Evolutionary conservation across 2,113 vertebrate species (phyloP).

Genomic region (Acanthochromis polyacanthus): DNA sequence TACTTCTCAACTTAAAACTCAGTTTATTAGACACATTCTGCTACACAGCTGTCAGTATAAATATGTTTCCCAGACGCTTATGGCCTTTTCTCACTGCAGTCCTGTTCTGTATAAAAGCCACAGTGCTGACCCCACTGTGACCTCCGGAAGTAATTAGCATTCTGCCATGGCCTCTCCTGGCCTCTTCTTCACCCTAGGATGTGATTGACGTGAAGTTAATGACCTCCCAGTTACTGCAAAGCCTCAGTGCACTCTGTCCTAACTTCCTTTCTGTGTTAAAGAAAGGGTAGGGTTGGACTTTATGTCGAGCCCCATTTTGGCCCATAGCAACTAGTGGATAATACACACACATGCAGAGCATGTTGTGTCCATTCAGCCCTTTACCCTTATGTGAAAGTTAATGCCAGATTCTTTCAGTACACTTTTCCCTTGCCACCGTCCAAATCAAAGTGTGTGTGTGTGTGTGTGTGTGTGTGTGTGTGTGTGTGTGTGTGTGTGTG

Average conservation of each 20-base stretch:
- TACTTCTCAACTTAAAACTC: not conserved
- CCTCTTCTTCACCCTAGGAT: not conserved
- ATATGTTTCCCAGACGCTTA: not conserved
- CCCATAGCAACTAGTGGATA: not conserved
- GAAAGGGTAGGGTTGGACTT: not conserved
- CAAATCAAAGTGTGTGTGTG: no score
- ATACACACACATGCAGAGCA: no score
- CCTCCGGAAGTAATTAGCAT: slow-evolving; percentile 34
- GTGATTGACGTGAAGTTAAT: not conserved
- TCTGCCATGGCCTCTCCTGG: not conserved
- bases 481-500: not conserved
- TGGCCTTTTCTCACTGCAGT: not conserved
- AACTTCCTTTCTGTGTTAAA: not conserved
- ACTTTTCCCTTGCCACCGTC: no score
- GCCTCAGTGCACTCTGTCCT: not conserved
- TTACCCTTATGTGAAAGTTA: no score
- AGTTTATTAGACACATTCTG: not conserved
- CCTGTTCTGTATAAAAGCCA: not conserved
- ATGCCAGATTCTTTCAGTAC: no score
- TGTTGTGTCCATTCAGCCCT: no score
- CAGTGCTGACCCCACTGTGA: not conserved
- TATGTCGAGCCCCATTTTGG: not conserved
- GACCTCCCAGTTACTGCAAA: not conserved
- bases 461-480: no score
- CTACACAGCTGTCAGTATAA: not conserved